Percentiles rank a stretch among this genome's conserved stretches.
Conservation (phyloP, 2,888 invertebrate species). For the Itoplectis maculator region DNA sequence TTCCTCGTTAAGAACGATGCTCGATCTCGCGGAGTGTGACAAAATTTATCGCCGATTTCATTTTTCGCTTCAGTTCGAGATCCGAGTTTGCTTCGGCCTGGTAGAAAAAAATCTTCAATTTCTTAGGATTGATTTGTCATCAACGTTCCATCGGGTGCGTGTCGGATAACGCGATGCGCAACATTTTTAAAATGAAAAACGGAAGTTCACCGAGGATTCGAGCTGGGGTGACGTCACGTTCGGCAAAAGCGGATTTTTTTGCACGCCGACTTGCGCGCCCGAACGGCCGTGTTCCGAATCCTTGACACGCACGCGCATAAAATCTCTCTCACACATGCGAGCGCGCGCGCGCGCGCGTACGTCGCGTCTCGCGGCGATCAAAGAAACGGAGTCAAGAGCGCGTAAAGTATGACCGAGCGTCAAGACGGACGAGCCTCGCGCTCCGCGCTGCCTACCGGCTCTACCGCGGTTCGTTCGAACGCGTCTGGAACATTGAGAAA, state of each 20-base stretch:
- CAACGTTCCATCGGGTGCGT: background rate
- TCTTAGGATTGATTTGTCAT: background rate
- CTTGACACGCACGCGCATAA: conserved; percentile 71
- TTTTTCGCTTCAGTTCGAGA: too few species aligned
- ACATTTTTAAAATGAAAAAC: conserved; percentile 25
- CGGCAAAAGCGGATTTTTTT: conserved; percentile 47
- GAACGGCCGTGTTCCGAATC: conserved; percentile 77
- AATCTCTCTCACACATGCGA: conserved; percentile 42
- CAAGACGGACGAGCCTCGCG: conserved; percentile 37
- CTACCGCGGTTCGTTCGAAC: conserved; percentile 52
- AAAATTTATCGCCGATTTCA: background rate
- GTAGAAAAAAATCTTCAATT: too few species aligned
- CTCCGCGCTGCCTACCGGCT: conserved; percentile 34
- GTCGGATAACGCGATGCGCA: background rate
- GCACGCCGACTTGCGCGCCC: conserved; percentile 39
- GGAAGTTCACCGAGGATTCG: conserved; percentile 25
- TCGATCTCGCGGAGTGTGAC: conserved; percentile 40
- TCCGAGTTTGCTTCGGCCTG: too few species aligned
- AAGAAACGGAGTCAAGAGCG: conserved; percentile 77
- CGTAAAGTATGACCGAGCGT: conserved; percentile 55
- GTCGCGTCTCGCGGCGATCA: conserved; percentile 44
- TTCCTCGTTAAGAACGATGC: conserved; percentile 31
- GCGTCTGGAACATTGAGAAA: background rate
- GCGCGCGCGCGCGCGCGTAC: conserved; percentile 45
- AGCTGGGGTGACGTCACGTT: conserved; percentile 35